Percentiles rank a stretch among this genome's conserved stretches.
Evolutionary conservation across 2,888 invertebrate species (phyloP).

Genomic region (Tenthredo notha): DNA sequence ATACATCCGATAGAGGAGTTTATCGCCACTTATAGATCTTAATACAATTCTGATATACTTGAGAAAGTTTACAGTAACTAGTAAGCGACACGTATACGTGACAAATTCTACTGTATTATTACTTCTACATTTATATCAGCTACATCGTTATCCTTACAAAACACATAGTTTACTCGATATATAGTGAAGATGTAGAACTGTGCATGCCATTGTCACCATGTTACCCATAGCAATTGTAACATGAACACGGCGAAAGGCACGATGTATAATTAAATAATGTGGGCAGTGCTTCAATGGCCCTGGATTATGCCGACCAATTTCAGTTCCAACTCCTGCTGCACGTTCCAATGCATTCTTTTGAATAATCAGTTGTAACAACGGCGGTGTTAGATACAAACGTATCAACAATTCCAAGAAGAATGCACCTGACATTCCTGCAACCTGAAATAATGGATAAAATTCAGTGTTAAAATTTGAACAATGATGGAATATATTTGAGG

Average conservation of each 20-base stretch:
- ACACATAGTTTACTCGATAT: conserved; percentile 80
- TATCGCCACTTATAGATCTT: conserved; percentile 16
- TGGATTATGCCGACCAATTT: conserved; percentile 87
- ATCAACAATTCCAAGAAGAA: conserved; percentile 88
- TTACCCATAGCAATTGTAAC: conserved; percentile 90
- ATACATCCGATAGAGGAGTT: conserved; percentile 40
- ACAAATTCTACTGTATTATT: conserved; percentile 31
- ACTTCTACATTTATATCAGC: not conserved
- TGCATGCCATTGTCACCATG: conserved; percentile 85
- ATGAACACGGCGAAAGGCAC: conserved; percentile 88
- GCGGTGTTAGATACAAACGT: conserved; percentile 88
- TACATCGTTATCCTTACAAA: conserved; percentile 62
- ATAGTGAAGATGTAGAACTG: conserved; percentile 85
- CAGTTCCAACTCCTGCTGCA: conserved; percentile 88
- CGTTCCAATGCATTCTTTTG: conserved; percentile 88
- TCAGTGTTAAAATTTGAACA: not conserved
- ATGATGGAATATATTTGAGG: not conserved
- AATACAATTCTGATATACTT: conserved; percentile 14
- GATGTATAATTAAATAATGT: conserved; percentile 88
- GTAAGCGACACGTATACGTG: conserved; percentile 27
- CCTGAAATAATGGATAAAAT: conserved; percentile 80
- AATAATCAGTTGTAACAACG: conserved; percentile 87
- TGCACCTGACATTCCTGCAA: conserved; percentile 83
- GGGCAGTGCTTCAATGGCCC: conserved; percentile 88
- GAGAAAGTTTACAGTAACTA: conserved; percentile 39